Evolutionary conservation across 2,888 invertebrate species (phyloP), one percentile per base, ranked within the genome.

Genomic region (Tupiocoris notatus): DNA sequence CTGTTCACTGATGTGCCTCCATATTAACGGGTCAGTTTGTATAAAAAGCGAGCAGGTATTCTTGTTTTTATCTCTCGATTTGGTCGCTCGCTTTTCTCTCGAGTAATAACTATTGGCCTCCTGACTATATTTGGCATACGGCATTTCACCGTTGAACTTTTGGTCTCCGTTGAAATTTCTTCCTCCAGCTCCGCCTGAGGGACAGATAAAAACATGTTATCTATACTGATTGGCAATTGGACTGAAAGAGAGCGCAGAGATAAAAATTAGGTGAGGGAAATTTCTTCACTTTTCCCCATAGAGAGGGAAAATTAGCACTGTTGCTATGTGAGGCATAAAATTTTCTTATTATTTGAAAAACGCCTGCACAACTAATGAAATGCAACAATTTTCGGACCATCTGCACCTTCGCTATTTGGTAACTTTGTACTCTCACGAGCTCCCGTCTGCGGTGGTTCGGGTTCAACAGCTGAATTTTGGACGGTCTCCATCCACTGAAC

Each of bases 1-100:
- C 87, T 93, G 93, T 77, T 86, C 92, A 81, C 92, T 88, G 82
- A 98, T 94, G 84, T 97, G 95, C 83, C 92, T 89, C 96, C 98
- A 99, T 84, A 99, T 93, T 81, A 96, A 90, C 80, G 98, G 98
- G 87, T 99, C 99, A 21, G 99, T 98, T 86, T 98, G 97, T 85
- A 99, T 95, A 85, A 93, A 98, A 80, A 98, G 89, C 75, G 96
- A 95, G 85, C 98, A 98, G 77, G 96, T 94, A 85, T 94, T 94
- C 81, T 90, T 91, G 83, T 90, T 91, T 83, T 92, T 89, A 81
- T 90, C 92, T 80, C 89, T 88, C 78, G 88, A 83, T 77, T 87
- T 84, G 56, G 88, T 85, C 23, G 88, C 89, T 75, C 90, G 86
- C 79, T 80, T 81, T 67, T 75, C 78, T 24, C 79, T 77, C 18